A percentile compares a stretch with the other conserved stretches of the same genome.
Conservation (phyloP, 2,113 vertebrate species). For the Lasiurus borealis region DNA sequence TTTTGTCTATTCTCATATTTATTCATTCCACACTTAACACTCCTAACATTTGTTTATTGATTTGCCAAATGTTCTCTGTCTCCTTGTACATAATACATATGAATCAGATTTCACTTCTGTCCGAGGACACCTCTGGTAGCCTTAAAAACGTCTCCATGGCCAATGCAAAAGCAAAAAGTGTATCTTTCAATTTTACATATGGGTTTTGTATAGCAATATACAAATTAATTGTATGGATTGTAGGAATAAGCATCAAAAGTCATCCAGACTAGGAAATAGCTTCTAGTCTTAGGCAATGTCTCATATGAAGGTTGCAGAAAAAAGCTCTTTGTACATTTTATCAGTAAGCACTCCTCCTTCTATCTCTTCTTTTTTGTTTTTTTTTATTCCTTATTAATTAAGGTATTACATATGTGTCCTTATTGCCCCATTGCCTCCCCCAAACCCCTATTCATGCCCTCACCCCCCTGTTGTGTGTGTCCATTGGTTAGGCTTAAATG, state of each 20-base stretch:
- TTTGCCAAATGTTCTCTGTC: constrained; percentile 64
- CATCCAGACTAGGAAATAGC: constrained; percentile 60
- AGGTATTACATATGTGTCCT: too few relatives aligned
- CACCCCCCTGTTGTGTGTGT: too few relatives aligned
- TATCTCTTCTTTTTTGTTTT: background rate
- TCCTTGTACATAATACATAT: constrained; percentile 44
- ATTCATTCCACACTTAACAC: constrained; percentile 42
- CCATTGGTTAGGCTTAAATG: too few relatives aligned
- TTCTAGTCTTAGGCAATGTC: constrained; percentile 44
- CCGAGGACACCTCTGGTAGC: constrained; percentile 6
- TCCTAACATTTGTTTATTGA: constrained; percentile 69
- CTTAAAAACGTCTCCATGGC: constrained; percentile 51
- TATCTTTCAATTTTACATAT: constrained; percentile 61
- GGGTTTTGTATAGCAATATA: constrained; percentile 76
- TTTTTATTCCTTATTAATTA: too few relatives aligned
- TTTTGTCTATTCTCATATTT: constrained; percentile 58
- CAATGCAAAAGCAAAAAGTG: constrained; percentile 23
- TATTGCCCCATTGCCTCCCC: too few relatives aligned
- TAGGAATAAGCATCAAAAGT: constrained; percentile 68
- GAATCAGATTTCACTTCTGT: constrained; percentile 50
- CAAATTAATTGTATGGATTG: constrained; percentile 78
- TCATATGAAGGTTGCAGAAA: constrained; percentile 54
- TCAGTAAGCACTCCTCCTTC: background rate
- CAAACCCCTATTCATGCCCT: too few relatives aligned
- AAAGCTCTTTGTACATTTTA: background rate